A percentile compares a stretch with the other conserved stretches of the same genome.
Evolutionary conservation across 2,113 vertebrate species (phyloP).

Genomic region (Origma solitaria): DNA sequence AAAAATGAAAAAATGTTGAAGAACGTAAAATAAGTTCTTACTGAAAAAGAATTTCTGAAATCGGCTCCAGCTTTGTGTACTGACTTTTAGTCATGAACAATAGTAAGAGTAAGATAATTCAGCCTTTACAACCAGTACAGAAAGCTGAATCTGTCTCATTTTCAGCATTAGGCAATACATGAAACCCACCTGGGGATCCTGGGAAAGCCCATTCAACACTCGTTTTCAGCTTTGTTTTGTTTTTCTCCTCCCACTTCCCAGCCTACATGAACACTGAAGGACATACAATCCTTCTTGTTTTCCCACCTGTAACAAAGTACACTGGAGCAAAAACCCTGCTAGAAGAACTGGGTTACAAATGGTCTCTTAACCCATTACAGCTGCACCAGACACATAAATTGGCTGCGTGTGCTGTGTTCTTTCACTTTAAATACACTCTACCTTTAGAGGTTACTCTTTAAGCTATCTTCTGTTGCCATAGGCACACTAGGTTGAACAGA

Average conservation of each 20-base stretch:
- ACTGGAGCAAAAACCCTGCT: slow-evolving; percentile 68
- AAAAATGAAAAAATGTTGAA: slow-evolving; percentile 17
- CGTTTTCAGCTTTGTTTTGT: slow-evolving; percentile 67
- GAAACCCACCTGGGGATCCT: slow-evolving; percentile 87
- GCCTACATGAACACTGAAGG: slow-evolving; percentile 65
- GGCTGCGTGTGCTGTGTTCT: not conserved
- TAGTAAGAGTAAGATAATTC: slow-evolving; percentile 72
- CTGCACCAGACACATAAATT: not conserved
- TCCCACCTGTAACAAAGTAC: slow-evolving; percentile 79
- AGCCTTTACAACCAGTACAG: slow-evolving; percentile 56
- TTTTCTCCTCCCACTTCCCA: slow-evolving; percentile 69
- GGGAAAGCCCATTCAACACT: slow-evolving; percentile 74
- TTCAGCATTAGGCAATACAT: slow-evolving; percentile 76
- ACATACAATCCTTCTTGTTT: slow-evolving; percentile 75
- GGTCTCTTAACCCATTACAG: slow-evolving; percentile 42
- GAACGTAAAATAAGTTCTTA: slow-evolving; percentile 22
- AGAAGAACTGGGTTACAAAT: slow-evolving; percentile 66
- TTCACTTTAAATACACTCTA: not conserved
- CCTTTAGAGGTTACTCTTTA: slow-evolving; percentile 48
- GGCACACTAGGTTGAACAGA: slow-evolving; percentile 24
- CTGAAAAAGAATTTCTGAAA: slow-evolving; percentile 60
- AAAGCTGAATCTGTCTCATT: slow-evolving; percentile 72
- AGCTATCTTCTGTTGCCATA: slow-evolving; percentile 17
- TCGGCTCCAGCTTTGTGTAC: slow-evolving; percentile 68
- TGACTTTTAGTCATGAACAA: slow-evolving; percentile 63